Evolutionary conservation across 2,797 vertebrate genomes (phyloP), one percentile per base, ranked within the genome.

Genomic region (Petrocephalus schoutedeni): DNA sequence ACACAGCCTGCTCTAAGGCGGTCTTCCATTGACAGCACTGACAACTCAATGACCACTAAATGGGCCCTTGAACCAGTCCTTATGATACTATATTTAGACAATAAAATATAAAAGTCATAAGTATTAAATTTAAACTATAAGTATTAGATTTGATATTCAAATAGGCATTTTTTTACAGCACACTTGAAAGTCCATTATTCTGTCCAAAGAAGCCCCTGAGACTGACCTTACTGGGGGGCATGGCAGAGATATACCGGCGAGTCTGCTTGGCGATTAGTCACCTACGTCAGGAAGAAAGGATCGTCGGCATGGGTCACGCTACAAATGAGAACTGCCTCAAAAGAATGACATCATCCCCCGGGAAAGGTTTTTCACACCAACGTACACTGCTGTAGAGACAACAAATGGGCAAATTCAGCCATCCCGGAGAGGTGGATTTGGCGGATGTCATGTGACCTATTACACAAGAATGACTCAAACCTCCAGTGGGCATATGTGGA

Each of bases 371-470:
- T 86, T 67, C 49, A 61, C 71, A 84, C 67, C 90, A 85, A 86
- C 85, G 85, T 82, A 86, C 87, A 5, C 36, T 61, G 4, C 59
- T 86, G 89, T 89, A 87, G 88, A 89, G 86, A 87, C 83, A 90
- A 87, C 90, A 89, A 90, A 89, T 61, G 67, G 88, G 87, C 83
- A 90, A 71, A 88, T 88, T 86, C 71, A 87, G 88, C 89, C 86
- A 85, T 88, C 86, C 87, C 56, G 10, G 59, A 6, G 82, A 84
- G 88, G 85, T 57, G 88, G 53, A 21, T 84, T 88, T 77, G 86
- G 88, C 86, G 89, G 85, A 88, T 88, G 86, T 89, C 90, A 91
- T 89, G 84, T 90, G 91, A 91, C 91, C 89, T 82, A 90, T 90
- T 87, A 90, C 87, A 28, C 86, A 90, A 86, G 59, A 89, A 84